phyloP scores from a whole-genome alignment of 2,113 vertebrate genomes.

The cat (Felis catus) region DNA sequence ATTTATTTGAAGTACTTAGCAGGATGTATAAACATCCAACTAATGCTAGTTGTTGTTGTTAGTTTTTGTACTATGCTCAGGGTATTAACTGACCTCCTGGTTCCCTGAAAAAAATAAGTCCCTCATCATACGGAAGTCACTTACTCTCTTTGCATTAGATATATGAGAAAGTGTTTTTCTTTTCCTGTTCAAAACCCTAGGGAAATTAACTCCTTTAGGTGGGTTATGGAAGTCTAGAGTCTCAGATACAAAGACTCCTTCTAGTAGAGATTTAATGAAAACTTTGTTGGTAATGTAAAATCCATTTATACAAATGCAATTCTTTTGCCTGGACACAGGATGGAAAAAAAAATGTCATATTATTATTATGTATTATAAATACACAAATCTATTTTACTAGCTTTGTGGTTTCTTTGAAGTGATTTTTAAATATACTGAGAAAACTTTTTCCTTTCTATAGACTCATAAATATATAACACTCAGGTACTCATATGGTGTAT shows the following conservation, averaged over 20 bases:
- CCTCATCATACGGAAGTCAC: neutral
- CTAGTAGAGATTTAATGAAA: neutral
- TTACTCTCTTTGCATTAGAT: neutral
- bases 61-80: neutral
- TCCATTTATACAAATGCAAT: neutral
- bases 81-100: neutral
- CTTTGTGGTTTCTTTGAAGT: neutral
- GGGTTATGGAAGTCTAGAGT: neutral
- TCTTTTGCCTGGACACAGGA: neutral
- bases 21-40: neutral
- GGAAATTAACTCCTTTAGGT: neutral
- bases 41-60: neutral
- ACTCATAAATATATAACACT: neutral
- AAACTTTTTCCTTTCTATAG: neutral
- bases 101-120: neutral
- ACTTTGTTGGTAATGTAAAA: neutral
- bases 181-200: constrained; percentile 1
- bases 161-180: neutral
- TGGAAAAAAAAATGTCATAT: constrained; percentile 1
- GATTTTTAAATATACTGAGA: neutral
- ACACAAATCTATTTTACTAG: neutral
- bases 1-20: neutral
- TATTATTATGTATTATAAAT: neutral
- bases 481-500: neutral
- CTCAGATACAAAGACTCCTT: neutral